Base-by-base conservation (phyloP, 1,140 invertebrate species). In the Anastrepha ludens region DNA sequence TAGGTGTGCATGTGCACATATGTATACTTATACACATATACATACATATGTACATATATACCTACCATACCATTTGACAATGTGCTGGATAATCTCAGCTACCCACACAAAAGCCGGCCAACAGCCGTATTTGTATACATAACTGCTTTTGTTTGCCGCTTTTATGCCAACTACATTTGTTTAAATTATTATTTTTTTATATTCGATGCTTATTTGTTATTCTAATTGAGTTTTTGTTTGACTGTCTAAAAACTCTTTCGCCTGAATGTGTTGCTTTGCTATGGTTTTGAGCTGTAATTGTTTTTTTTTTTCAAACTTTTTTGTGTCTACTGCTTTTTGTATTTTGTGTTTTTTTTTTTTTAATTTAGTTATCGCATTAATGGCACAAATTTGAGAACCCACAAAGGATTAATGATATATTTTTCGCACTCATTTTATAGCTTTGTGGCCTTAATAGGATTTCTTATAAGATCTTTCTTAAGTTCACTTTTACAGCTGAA, bases 141-240 rank as follows among this genome's bases (percentile, higher is more conserved):
- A 74, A 74, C 4, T 7, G 67, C 67, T 74, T 74, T 74, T 74
- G 67, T 74, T 41, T 74, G 67, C 3, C 39, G 41, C 2, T 29
- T 74, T 74, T 74, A n/a, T 74, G 41, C 67, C 67, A 74, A n/a
- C 3, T 29, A 47, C 39, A 17, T 44, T 62, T 74, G 41, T 47
- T 44, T 74, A 44, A 74, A 47, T 74, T 44, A 74, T 74, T 74
- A 13, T 8, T 13, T 7, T 47, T 47, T 74, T 74, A 70, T 74
- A 44, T 74, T 74, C 67, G 41, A 39, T 17, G 17, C 41, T 44
- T 74, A 74, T 74, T 74, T 74, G 67, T 44, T 74, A 74, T 74
- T 74, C 67, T 47, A 74, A 74, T 74, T 39, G 15, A 0, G 29
- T 67, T 20, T 67, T 67, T 67, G n/a, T 67, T 67, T 67, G 65